A percentile compares a stretch with the other conserved stretches of the same genome.
These are phyloP conservation scores for Masnerella sp. DNA, from an alignment of 2,888 invertebrate species.

Conservation along the genomic window DNA sequence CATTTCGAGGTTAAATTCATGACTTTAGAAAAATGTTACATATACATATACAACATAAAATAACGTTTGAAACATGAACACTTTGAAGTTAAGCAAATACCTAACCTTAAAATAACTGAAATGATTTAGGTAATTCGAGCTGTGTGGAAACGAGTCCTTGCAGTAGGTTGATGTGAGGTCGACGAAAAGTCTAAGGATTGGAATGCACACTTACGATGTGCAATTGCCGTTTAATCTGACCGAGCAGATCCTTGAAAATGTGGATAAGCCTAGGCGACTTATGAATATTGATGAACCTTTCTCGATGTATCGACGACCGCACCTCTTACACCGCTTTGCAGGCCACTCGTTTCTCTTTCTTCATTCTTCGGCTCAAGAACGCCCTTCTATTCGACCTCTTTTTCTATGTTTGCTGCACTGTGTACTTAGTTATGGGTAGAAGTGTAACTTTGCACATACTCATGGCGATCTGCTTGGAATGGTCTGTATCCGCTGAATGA, in stretches of 20 bases:
- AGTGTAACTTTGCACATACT: constrained; percentile 31
- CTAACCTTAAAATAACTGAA: no score
- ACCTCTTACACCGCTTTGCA: constrained; percentile 62
- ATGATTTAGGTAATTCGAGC: no score
- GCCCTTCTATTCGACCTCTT: constrained; percentile 55
- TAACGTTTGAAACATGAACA: no score
- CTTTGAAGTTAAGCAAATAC: no score
- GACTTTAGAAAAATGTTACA: no score
- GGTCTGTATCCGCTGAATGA: constrained; percentile 1
- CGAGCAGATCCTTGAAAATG: constrained; percentile 72
- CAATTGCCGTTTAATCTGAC: constrained; percentile 57
- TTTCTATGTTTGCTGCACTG: constrained; percentile 38
- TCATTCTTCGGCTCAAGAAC: constrained; percentile 45
- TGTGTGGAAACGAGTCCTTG: no score
- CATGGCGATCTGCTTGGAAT: constrained; percentile 17
- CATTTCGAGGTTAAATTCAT: no score
- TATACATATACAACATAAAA: no score
- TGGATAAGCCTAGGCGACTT: constrained; percentile 69
- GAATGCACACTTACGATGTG: no score
- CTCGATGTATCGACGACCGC: constrained; percentile 68
- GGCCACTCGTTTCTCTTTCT: constrained; percentile 58
- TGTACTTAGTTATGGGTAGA: constrained; percentile 30
- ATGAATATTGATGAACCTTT: constrained; percentile 77
- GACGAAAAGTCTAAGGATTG: no score
- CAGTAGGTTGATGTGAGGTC: no score